Base-by-base conservation (phyloP, 92 coral and sea anemone species). In the Blastomussa wellsi region DNA sequence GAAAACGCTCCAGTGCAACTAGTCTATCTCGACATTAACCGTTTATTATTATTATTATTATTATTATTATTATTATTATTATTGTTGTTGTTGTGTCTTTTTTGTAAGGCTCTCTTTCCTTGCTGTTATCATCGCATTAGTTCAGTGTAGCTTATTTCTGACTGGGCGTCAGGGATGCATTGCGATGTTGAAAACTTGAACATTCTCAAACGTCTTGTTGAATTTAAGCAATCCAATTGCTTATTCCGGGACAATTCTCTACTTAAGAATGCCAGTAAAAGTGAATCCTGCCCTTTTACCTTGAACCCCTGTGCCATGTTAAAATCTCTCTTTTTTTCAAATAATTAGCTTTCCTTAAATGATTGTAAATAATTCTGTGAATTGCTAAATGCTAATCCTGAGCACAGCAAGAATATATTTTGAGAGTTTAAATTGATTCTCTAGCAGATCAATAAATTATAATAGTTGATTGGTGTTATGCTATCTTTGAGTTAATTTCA, bases 351-450 rank as follows among this genome's bases (percentile, higher is more conserved):
- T 1, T 38, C 71, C 31, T 65, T 5, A 44, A 65, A 12, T 65
- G 15, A 65, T 15, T 65, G 71, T 65, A 65, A n/a, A 64, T 65
- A 65, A 33, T 52, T 52, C 71, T 29, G 39, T 72, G 47, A 39
- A 72, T 72, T 39, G 49, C 9, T 71, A 22, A 35, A 35, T 22
- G 26, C 35, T 26, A 20, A 72, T 39, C 38, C 51, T 16, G 77
- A 24, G 32, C 26, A 41, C 37, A 26, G 49, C 37, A 42, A 72
- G 53, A 72, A 41, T 72, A 72, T 72, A 72, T 72, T 72, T 72
- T 72, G 77, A 72, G 77, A 72, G 52, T 72, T 72, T 7, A 72
- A 17, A 38, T 41, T 26, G 77, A 72, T 38, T 72, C 77, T 72
- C 51, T 53, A 53, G 55, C 16, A 72, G 52, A 39, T 72, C 3